These are phyloP conservation scores for Sphecodes monilicornis DNA, from an alignment of 2,888 invertebrate species.

Conservation along the genomic window DNA sequence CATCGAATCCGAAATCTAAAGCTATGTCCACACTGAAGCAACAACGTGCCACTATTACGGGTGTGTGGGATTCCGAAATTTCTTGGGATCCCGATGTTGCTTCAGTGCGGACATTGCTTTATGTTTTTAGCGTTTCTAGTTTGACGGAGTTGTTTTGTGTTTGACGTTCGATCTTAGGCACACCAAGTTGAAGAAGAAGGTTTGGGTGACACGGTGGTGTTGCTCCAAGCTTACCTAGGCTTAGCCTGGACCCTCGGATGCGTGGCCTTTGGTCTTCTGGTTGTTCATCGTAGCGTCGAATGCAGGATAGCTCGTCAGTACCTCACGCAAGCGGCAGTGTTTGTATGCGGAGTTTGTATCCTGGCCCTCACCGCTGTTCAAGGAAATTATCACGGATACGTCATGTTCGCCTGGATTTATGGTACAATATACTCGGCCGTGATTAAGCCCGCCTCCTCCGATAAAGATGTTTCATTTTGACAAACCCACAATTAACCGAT, in stretches of 20 bases:
- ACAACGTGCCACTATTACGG: no score
- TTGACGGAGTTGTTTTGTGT: not conserved
- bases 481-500: not conserved
- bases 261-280: conserved; percentile 91
- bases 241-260: conserved; percentile 94
- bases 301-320: conserved; percentile 94
- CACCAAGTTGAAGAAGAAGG: conserved; percentile 93
- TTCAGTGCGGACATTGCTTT: no score
- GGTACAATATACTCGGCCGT: conserved; percentile 84
- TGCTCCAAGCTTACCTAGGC: conserved; percentile 91
- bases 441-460: not conserved
- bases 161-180: conserved; percentile 84
- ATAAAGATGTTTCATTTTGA: not conserved
- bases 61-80: no score
- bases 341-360: conserved; percentile 91
- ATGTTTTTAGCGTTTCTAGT: not conserved
- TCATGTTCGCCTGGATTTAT: conserved; percentile 93
- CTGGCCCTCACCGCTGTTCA: conserved; percentile 92
- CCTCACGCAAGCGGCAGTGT: conserved; percentile 92
- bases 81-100: no score
- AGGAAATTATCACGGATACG: conserved; percentile 91
- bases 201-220: conserved; percentile 87
- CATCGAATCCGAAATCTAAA: no score
- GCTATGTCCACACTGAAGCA: no score
- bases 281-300: conserved; percentile 93